phyloP scores from a whole-genome alignment of 2,888 invertebrate genomes.

The Euproctis similis region DNA sequence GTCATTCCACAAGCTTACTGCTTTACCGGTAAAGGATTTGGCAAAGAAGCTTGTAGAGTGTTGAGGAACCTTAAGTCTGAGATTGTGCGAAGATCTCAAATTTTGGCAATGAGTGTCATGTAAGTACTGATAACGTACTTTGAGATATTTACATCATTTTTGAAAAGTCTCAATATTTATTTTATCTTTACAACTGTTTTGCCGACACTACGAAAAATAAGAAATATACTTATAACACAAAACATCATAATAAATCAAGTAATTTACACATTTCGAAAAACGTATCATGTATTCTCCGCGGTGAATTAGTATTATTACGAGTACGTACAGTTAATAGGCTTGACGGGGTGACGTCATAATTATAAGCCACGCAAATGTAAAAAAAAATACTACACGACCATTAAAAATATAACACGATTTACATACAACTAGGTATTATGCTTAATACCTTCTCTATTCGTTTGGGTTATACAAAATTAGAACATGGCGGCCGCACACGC shows the following conservation, averaged over 20 bases:
- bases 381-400: constrained; percentile 25
- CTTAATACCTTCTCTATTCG: constrained; percentile 22
- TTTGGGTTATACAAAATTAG: constrained; percentile 42
- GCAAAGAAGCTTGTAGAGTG: too few relatives aligned
- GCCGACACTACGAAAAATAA: too few relatives aligned
- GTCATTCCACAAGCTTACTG: too few relatives aligned
- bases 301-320: constrained; percentile 27
- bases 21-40: too few relatives aligned
- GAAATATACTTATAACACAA: too few relatives aligned
- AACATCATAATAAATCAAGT: constrained; percentile 10
- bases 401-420: constrained; percentile 12
- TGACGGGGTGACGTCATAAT: constrained; percentile 56
- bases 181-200: too few relatives aligned
- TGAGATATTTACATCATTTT: too few relatives aligned
- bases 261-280: constrained; percentile 20
- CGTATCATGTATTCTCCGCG: constrained; percentile 15
- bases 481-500: constrained; percentile 55
- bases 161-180: too few relatives aligned
- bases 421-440: constrained; percentile 13
- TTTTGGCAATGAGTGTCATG: too few relatives aligned
- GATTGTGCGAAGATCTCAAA: too few relatives aligned
- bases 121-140: too few relatives aligned
- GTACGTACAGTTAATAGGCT: constrained; percentile 28
- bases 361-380: constrained; percentile 52
- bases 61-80: too few relatives aligned